Conservation (phyloP, 2,888 invertebrate genomes). For the Cremastobaeus sp. region DNA sequence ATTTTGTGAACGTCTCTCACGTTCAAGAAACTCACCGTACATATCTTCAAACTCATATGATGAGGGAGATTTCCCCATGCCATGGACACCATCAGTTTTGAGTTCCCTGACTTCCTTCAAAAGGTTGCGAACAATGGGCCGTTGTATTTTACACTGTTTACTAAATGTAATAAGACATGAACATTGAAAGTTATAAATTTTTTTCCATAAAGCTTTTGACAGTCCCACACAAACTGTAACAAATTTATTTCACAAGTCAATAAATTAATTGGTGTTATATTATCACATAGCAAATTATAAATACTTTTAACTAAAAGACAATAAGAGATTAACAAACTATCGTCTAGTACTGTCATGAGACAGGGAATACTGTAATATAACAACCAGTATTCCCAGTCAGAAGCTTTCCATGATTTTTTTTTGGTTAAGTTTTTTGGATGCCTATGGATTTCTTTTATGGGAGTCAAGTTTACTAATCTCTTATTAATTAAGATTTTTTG, state of each 20-base stretch:
- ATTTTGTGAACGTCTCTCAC: no score
- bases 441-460: slow-evolving; percentile 4
- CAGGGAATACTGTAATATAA: slow-evolving; percentile 9
- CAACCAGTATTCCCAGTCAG: slow-evolving; percentile 11
- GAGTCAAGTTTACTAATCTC: not conserved
- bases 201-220: slow-evolving; percentile 42
- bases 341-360: slow-evolving; percentile 2
- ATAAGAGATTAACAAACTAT: not conserved
- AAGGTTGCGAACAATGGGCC: no score
- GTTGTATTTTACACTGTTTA: slow-evolving; percentile 51
- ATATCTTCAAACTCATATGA: no score
- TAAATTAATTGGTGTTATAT: slow-evolving; percentile 45
- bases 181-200: slow-evolving; percentile 56
- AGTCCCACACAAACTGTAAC: slow-evolving; percentile 44
- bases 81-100: slow-evolving; percentile 2
- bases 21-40: no score
- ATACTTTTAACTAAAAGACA: slow-evolving; percentile 26
- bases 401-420: slow-evolving; percentile 5
- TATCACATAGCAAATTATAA: slow-evolving; percentile 11
- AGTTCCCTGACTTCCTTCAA: not conserved
- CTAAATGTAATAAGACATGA: slow-evolving; percentile 40
- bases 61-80: no score
- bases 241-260: slow-evolving; percentile 44
- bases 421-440: no score
- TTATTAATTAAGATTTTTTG: not conserved